A percentile compares a stretch with the other conserved stretches of the same genome.
Evolutionary conservation across 2,888 invertebrate genomes (phyloP).

Genomic region (Stramonita haemastoma): DNA sequence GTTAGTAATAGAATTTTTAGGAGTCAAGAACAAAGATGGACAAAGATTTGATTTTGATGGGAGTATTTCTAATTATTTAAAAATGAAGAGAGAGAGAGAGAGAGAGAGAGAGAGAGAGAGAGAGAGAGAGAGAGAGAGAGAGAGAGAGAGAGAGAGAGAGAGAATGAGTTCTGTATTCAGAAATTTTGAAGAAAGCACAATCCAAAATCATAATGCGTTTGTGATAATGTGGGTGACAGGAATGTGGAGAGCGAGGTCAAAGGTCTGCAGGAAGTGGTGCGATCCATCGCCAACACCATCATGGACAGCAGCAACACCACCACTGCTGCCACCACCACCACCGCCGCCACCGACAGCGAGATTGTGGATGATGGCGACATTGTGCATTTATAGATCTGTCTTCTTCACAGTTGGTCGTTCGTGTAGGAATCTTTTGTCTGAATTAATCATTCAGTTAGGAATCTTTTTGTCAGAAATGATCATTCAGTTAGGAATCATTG

Average conservation of each 20-base stretch:
- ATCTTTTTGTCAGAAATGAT: background rate
- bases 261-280: slow-evolving; percentile 70
- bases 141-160: too few species aligned
- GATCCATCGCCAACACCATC: slow-evolving; percentile 66
- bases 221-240: slow-evolving; percentile 53
- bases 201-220: background rate
- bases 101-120: too few species aligned
- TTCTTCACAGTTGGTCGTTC: background rate
- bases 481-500: background rate
- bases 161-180: too few species aligned
- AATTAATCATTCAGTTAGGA: background rate
- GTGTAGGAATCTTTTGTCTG: background rate
- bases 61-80: too few species aligned
- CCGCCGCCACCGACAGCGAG: slow-evolving; percentile 44
- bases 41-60: too few species aligned
- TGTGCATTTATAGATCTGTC: background rate
- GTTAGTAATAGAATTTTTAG: too few species aligned
- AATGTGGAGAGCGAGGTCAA: slow-evolving; percentile 71
- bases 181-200: too few species aligned
- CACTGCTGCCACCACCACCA: slow-evolving; percentile 46
- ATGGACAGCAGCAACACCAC: slow-evolving; percentile 49
- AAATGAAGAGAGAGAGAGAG: too few species aligned
- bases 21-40: too few species aligned
- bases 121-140: too few species aligned
- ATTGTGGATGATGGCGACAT: slow-evolving; percentile 38